These are phyloP conservation scores for Pelagia noctiluca DNA, from an alignment of 30 jellyfish, hydroid and myxozoan species.

Conservation along the genomic window DNA sequence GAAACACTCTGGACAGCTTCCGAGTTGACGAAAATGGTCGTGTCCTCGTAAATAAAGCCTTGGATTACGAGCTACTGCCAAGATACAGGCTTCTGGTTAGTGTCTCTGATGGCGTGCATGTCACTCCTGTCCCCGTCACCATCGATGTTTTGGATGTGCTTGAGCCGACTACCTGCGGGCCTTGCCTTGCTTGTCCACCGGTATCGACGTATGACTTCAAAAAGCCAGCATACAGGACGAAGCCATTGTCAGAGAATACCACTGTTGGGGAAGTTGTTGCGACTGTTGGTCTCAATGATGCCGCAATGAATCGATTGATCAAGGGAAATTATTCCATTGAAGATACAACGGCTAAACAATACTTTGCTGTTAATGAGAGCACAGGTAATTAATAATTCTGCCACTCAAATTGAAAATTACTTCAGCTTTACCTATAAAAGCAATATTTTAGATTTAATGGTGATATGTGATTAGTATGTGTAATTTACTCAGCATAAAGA, in stretches of 20 bases:
- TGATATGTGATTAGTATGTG: too few relatives aligned
- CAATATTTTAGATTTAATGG: too few relatives aligned
- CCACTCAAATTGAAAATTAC: not conserved
- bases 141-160: constrained; percentile 69
- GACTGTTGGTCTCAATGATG: constrained; percentile 57
- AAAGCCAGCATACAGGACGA: constrained; percentile 61
- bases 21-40: constrained; percentile 76
- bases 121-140: constrained; percentile 59
- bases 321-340: constrained; percentile 51
- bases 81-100: constrained; percentile 52
- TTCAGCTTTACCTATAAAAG: too few relatives aligned
- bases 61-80: constrained; percentile 59
- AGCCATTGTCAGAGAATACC: constrained; percentile 53
- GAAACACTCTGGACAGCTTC: constrained; percentile 70
- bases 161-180: constrained; percentile 67
- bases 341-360: constrained; percentile 48
- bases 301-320: constrained; percentile 55
- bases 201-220: constrained; percentile 63
- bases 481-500: too few relatives aligned
- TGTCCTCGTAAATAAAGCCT: constrained; percentile 43
- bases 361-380: constrained; percentile 44
- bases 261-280: constrained; percentile 47
- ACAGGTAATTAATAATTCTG: constrained; percentile 28
- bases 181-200: constrained; percentile 52
- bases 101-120: constrained; percentile 77